Evolutionary conservation across 2,797 vertebrate species (phyloP), one percentile per base, ranked within the genome.

Genomic region (Catostomus latipinnis): DNA sequence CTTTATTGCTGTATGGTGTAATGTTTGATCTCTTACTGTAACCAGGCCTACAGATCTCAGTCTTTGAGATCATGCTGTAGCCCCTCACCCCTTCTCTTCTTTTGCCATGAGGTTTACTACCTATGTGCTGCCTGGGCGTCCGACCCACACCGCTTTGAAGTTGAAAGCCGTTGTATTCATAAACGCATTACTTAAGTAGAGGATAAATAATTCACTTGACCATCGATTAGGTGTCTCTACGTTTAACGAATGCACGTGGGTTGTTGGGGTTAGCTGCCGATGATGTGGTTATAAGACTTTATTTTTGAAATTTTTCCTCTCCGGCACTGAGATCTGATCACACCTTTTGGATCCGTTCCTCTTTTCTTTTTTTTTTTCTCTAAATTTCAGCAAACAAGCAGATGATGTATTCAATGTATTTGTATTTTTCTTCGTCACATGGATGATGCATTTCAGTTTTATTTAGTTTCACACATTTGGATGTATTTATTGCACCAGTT

Each of bases 131-230:
- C 85, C 89, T 89, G 90, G 92, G 91, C 91, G 90, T 93, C 88
- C 90, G 88, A 86, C 91, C 90, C 89, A 90, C 85, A 83, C 83
- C 61, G 88, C 90, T 93, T 94, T 93, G 92, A 93, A 92, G 90
- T 92, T 88, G 81, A 89, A 86, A 86, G 90, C 89, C 76, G 88
- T 91, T 94, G 91, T 93, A 91, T 94, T 94, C 84, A 92, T 94
- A 93, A 94, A 94, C 91, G 91, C 91, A 92, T 94, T 93, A 90
- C 90, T 94, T 93, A 93, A 93, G 91, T 91, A 90, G 77, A 83
- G 88, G 85, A 93, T 94, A 91, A 94, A 95, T 94, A 94, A 94
- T 94, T 93, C 88, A 94, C 91, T 88, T 92, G 91, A 88, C 90
- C 91, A 94, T 94, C 93, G 93, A 95, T 94, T 94, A 92, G 87